Evolutionary conservation across 2,888 invertebrate genomes (phyloP), one percentile per base, ranked within the genome.

Genomic region (Latheticus oryzae): DNA sequence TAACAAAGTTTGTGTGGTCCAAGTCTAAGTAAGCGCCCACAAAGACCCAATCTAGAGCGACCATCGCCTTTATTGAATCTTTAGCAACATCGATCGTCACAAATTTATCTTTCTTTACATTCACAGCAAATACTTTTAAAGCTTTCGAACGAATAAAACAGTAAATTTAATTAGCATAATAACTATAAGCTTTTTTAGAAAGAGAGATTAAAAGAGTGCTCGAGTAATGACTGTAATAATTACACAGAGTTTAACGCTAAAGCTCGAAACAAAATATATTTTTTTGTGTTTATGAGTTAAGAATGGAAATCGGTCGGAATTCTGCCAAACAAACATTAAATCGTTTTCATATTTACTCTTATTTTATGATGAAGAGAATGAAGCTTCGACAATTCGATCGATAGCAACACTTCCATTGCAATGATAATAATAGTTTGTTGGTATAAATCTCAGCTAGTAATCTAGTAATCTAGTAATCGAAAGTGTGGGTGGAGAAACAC

Each of bases 21-120:
- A 28, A 23, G 13, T 50, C 38, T 40, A 40, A 37, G 38, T 38
- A 38, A 50, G 30, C 28, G 38, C 17, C 24, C 28, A 50, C 23
- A 52, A 52, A 33, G 42, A 5, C 9, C 13, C 37, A 48, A 42
- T 42, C 40, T 30, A 16, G 24, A 24, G 5, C 28, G 40, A 40
- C 51, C 51, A 51, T 51, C 51, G 21, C 13, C 30, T 32, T 33
- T 30, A 42, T 52, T 40, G 52, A 52, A 52, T 33, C 32, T 47
- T 21, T 16, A 13, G 15, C 33, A 33, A 47, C 13, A 37, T 37
- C 17, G 42, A 28, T 28, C 28, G 28, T 17, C 1, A 5, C 9
- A 28, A 42, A 42, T 23, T 38, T 38, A 23, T 38, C 38, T 13
- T 5, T 23, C 38, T n/a, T 13, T 23, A n/a, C 38, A 23, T 21